phyloP scores from a whole-genome alignment of 2,888 invertebrate species.

The Lithophane semibrunnea region DNA sequence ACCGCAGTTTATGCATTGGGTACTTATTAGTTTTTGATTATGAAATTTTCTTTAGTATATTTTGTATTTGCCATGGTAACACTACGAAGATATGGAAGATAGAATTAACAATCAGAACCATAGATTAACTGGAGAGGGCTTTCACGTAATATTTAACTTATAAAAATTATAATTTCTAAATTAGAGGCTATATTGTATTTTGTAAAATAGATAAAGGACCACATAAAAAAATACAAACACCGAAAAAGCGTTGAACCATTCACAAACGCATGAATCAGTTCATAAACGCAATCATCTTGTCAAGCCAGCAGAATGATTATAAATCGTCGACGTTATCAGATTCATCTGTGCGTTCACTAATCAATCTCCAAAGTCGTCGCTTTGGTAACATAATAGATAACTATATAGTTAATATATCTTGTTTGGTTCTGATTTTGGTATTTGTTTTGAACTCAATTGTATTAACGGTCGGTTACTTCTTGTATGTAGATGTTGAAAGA shows the following conservation, averaged over 20 bases:
- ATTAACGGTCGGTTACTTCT: conserved; percentile 12
- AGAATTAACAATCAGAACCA: neutral
- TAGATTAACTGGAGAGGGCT: neutral
- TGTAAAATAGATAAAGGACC: neutral
- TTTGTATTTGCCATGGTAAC: neutral
- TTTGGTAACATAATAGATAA: conserved; percentile 27
- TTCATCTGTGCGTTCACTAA: conserved; percentile 47
- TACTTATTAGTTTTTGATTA: conserved; percentile 10
- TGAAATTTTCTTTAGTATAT: neutral
- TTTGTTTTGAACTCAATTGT: conserved; percentile 27
- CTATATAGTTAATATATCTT: conserved; percentile 39
- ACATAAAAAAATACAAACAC: neutral
- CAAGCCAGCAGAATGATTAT: conserved; percentile 17
- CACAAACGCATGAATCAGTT: conserved; percentile 18
- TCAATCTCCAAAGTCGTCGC: conserved; percentile 53
- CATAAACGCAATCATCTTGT: conserved; percentile 23
- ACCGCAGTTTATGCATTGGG: neutral
- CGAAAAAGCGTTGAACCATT: neutral
- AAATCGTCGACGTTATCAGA: conserved; percentile 46
- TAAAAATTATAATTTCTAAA: neutral
- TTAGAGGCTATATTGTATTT: neutral
- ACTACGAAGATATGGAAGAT: neutral
- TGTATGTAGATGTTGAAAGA: neutral
- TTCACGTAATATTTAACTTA: rapidly evolving
- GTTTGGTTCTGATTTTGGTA: conserved; percentile 6